Evolutionary conservation across 2,888 invertebrate genomes (phyloP).

Genomic region (Lingula anatina): DNA sequence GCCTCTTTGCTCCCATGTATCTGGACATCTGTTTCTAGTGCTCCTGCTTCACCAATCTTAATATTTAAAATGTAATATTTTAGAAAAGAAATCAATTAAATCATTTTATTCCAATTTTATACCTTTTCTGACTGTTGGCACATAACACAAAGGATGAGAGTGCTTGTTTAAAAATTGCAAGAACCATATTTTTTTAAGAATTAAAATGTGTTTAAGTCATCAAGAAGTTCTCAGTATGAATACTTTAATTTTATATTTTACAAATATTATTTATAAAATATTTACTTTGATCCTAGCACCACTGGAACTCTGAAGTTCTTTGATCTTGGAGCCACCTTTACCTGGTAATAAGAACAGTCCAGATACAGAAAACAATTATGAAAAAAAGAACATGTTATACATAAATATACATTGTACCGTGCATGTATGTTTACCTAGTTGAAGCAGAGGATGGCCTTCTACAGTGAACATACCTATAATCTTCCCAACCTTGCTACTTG

Average conservation of each 20-base stretch:
- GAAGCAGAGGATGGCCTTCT: too few species aligned
- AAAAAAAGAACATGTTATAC: too few species aligned
- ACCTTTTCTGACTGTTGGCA: too few species aligned
- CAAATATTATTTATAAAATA: too few species aligned
- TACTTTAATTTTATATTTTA: too few species aligned
- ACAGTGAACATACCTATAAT: slow-evolving; percentile 2
- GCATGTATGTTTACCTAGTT: too few species aligned
- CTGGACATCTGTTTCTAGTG: slow-evolving; percentile 1
- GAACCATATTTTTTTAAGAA: background rate
- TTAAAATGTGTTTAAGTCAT: too few species aligned
- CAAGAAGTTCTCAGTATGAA: too few species aligned
- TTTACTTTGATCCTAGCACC: slow-evolving; percentile 55
- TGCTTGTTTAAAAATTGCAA: background rate
- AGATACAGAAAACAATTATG: background rate
- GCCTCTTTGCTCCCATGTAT: slow-evolving; percentile 4
- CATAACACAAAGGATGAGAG: background rate
- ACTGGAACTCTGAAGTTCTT: slow-evolving; percentile 37
- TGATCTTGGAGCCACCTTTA: slow-evolving; percentile 40
- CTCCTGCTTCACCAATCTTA: background rate
- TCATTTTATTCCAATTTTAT: slow-evolving; percentile 6
- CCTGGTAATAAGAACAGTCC: slow-evolving; percentile 22
- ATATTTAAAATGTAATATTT: background rate
- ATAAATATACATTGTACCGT: too few species aligned
- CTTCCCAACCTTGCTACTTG: background rate
- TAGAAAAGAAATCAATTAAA: background rate